These are phyloP conservation scores for Ferdinandea cuprea DNA, from an alignment of 2,888 invertebrate genomes.

Conservation along the genomic window DNA sequence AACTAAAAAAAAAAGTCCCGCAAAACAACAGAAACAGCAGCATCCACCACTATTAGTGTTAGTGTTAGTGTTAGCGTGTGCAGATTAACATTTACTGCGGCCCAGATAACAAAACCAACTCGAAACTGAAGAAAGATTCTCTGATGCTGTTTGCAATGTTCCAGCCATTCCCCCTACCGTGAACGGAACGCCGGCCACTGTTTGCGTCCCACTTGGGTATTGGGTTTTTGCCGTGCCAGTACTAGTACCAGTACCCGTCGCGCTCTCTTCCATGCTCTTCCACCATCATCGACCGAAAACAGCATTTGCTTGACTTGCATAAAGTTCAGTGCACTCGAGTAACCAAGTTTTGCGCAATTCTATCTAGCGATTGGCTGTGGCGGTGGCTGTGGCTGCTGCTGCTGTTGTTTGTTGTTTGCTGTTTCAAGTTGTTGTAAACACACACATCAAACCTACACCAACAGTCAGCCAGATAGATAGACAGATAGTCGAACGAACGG, in stretches of 20 bases:
- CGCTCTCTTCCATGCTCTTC: conserved; percentile 50
- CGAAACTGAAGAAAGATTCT: conserved; percentile 50
- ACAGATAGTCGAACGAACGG: conserved; percentile 5
- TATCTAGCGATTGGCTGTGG: conserved; percentile 40
- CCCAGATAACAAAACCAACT: conserved; percentile 67
- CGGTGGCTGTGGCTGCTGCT: no score
- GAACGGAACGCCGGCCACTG: conserved; percentile 26
- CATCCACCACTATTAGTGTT: conserved; percentile 28
- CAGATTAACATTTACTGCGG: conserved; percentile 64
- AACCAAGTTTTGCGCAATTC: conserved; percentile 73
- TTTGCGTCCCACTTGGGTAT: conserved; percentile 51
- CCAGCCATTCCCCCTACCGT: conserved; percentile 7
- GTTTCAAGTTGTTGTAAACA: conserved; percentile 47
- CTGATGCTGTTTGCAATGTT: conserved; percentile 59
- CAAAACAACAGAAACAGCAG: conserved; percentile 55
- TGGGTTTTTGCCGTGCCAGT: conserved; percentile 32
- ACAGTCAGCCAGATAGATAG: conserved; percentile 6
- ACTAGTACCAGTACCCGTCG: conserved; percentile 38
- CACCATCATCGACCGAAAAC: conserved; percentile 4
- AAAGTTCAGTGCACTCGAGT: conserved; percentile 72
- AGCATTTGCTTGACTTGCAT: conserved; percentile 64
- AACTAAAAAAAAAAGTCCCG: conserved; percentile 21
- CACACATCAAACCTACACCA: conserved; percentile 23
- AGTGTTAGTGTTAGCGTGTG: no score
- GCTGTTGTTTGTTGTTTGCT: conserved; percentile 23